These are phyloP conservation scores for Strigops habroptila DNA, from an alignment of 2,113 vertebrate species.

Conservation along the genomic window DNA sequence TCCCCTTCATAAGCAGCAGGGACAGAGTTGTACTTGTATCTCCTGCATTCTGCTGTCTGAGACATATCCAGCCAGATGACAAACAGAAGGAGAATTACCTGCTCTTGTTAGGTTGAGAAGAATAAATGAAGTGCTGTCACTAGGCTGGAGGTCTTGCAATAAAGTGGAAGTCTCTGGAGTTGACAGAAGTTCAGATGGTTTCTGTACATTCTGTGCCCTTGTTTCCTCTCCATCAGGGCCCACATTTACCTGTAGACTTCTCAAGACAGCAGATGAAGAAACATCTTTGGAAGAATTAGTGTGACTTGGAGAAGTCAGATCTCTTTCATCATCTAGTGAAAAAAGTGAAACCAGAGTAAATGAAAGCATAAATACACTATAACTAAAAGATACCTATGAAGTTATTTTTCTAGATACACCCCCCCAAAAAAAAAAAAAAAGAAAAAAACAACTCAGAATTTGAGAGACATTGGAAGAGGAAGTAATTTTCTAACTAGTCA, in stretches of 20 bases:
- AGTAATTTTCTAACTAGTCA: neutral
- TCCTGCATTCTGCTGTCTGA: neutral
- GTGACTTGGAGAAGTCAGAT: constrained; percentile 67
- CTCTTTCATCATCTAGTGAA: constrained; percentile 74
- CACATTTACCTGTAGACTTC: constrained; percentile 83
- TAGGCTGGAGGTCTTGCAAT: constrained; percentile 92
- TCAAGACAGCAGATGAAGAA: constrained; percentile 76
- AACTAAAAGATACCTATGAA: neutral
- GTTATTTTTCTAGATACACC: neutral
- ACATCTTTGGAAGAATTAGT: constrained; percentile 74
- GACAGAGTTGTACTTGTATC: neutral
- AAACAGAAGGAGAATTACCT: constrained; percentile 69
- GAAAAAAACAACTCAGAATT: neutral
- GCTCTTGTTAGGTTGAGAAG: constrained; percentile 96
- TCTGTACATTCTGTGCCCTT: constrained; percentile 76
- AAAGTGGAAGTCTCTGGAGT: constrained; percentile 78
- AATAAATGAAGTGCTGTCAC: constrained; percentile 91
- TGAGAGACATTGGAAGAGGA: neutral
- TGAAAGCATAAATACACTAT: neutral
- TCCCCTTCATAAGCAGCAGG: constrained; percentile 17
- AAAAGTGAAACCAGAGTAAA: constrained; percentile 16
- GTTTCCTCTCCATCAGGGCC: constrained; percentile 81
- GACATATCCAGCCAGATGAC: neutral
- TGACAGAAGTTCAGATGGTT: constrained; percentile 76
- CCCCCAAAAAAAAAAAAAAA: no score